Conservation (phyloP, 2,113 vertebrate genomes). For the Bos javanicus region DNA sequence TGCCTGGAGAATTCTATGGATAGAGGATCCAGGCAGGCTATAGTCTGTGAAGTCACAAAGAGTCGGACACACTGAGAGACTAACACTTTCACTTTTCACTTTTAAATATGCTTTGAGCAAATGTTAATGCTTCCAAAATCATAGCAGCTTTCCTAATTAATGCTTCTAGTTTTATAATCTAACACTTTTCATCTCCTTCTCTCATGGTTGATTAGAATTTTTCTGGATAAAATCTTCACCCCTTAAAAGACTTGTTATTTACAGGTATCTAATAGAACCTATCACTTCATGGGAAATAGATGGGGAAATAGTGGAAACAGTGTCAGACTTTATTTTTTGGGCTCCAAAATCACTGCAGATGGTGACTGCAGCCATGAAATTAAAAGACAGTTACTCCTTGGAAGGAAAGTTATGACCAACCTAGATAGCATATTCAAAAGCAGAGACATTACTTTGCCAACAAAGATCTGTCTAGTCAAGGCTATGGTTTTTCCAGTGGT, state of each 20-base stretch:
- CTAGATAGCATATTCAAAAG: too few relatives aligned
- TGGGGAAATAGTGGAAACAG: too few relatives aligned
- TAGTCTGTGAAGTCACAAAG: not conserved
- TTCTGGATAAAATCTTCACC: too few relatives aligned
- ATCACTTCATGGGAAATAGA: not conserved
- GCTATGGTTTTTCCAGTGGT: too few relatives aligned
- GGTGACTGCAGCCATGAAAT: too few relatives aligned
- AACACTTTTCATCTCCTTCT: not conserved
- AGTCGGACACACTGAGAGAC: not conserved
- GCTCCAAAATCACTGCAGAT: too few relatives aligned
- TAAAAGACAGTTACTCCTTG: too few relatives aligned
- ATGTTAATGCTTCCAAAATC: not conserved
- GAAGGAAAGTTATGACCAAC: too few relatives aligned
- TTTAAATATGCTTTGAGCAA: not conserved
- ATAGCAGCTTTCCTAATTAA: not conserved
- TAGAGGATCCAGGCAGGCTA: not conserved
- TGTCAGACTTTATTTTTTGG: too few relatives aligned
- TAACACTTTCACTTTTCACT: not conserved
- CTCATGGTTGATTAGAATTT: not conserved
- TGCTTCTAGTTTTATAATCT: not conserved
- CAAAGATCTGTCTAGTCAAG: too few relatives aligned
- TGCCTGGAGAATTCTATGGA: not conserved
- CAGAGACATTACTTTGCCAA: too few relatives aligned
- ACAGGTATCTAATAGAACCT: not conserved
- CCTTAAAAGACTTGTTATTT: not conserved